phyloP scores from a whole-genome alignment of 2,888 invertebrate genomes.

The Nomada ferruginata region DNA sequence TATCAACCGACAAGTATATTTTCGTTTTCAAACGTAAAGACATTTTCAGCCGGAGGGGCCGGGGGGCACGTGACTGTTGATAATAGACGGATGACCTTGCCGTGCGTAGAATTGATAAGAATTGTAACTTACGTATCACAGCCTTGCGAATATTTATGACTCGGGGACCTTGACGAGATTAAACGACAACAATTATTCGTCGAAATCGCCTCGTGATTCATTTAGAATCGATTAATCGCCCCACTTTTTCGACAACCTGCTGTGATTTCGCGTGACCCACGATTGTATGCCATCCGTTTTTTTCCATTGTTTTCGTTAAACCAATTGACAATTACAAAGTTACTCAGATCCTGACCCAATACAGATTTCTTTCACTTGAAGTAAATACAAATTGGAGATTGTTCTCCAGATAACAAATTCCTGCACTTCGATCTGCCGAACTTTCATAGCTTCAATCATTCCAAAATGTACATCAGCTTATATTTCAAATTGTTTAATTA shows the following conservation, averaged over 20 bases:
- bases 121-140: conserved; percentile 77
- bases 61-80: conserved; percentile 58
- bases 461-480: too few species aligned
- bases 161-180: conserved; percentile 67
- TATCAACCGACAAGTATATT: conserved; percentile 7
- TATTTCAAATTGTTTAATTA: too few species aligned
- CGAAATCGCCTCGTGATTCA: conserved; percentile 58
- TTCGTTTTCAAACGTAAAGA: conserved; percentile 1
- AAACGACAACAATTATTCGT: conserved; percentile 65
- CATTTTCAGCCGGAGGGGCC: not conserved
- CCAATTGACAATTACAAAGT: too few species aligned
- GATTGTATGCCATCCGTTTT: not conserved
- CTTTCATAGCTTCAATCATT: too few species aligned
- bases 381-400: too few species aligned
- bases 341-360: too few species aligned
- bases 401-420: too few species aligned
- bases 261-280: not conserved
- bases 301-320: not conserved
- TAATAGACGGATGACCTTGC: conserved; percentile 77
- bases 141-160: conserved; percentile 74
- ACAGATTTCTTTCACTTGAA: too few species aligned
- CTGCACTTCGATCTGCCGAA: too few species aligned
- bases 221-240: conserved; percentile 40
- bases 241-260: not conserved
- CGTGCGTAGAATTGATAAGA: conserved; percentile 77